These are phyloP conservation scores for Dipus sagitta DNA, from an alignment of 2,797 vertebrate genomes.

Conservation along the genomic window DNA sequence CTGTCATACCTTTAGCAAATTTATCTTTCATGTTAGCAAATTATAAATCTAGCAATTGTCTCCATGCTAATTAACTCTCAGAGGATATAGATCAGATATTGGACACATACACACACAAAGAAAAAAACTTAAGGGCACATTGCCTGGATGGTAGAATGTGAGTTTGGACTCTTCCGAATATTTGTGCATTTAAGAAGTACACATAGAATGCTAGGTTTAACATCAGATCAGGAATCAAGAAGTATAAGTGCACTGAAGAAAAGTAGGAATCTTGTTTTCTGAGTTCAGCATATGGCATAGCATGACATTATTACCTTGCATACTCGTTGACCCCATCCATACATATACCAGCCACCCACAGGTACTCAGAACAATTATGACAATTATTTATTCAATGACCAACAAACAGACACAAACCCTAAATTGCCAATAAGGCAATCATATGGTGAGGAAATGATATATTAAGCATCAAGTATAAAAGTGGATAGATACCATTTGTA, in stretches of 20 bases:
- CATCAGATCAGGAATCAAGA: neutral
- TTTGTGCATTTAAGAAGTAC: neutral
- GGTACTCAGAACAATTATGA: neutral
- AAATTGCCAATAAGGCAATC: neutral
- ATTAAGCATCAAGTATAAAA: neutral
- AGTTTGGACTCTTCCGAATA: neutral
- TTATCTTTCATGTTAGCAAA: constrained; percentile 14
- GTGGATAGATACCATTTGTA: neutral
- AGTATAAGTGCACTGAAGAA: neutral
- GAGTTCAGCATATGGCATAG: neutral
- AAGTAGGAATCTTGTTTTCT: neutral
- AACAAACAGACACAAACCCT: constrained; percentile 8
- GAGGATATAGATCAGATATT: constrained; percentile 35
- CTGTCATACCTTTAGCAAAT: neutral
- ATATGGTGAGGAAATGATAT: neutral
- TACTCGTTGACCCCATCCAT: neutral
- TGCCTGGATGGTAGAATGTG: neutral
- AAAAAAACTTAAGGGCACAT: too few relatives aligned
- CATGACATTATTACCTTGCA: neutral
- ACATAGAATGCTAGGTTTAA: neutral
- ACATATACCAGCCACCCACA: neutral
- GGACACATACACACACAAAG: too few relatives aligned
- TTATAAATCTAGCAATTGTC: neutral
- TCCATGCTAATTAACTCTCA: constrained; percentile 59
- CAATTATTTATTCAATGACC: neutral